Percentiles rank a stretch among this genome's conserved stretches.
phyloP scores from a whole-genome alignment of 2,888 invertebrate species.

The Choristoneura rosaceana region DNA sequence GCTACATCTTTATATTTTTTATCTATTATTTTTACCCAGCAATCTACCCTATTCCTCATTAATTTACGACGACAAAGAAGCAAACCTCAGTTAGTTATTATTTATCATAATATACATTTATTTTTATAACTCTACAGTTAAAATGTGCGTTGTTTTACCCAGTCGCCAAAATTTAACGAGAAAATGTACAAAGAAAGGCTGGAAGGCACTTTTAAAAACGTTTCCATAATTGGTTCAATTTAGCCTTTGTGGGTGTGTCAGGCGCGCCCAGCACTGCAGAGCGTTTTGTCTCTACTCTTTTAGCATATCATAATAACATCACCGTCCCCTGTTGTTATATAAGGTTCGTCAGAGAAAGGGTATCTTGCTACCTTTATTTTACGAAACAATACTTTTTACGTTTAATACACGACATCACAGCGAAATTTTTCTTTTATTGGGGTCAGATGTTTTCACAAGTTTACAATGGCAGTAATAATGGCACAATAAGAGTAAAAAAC shows the following conservation, averaged over 20 bases:
- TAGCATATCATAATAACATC: constrained; percentile 21
- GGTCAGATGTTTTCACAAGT: not conserved
- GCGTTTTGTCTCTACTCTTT: constrained; percentile 7
- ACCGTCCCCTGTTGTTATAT: not conserved
- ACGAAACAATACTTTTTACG: not conserved
- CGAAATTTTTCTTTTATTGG: not conserved
- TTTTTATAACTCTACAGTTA: not conserved
- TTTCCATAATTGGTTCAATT: constrained; percentile 18
- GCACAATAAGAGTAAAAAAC: too few species aligned
- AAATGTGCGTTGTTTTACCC: not conserved
- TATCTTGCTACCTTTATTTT: not conserved
- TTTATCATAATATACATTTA: too few species aligned
- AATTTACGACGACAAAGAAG: too few species aligned
- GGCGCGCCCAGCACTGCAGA: not conserved
- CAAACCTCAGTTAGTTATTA: too few species aligned
- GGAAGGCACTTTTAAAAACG: constrained; percentile 17
- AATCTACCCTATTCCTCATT: too few species aligned
- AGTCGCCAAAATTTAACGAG: constrained; percentile 5
- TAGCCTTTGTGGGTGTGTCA: constrained; percentile 6
- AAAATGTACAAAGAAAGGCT: constrained; percentile 17
- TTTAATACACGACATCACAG: not conserved
- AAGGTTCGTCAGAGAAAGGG: not conserved
- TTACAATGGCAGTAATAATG: too few species aligned
- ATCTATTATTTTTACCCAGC: too few species aligned
- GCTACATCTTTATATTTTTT: too few species aligned